Evolutionary conservation across 2,113 vertebrate genomes (phyloP).

Genomic region (Carlito syrichta): DNA sequence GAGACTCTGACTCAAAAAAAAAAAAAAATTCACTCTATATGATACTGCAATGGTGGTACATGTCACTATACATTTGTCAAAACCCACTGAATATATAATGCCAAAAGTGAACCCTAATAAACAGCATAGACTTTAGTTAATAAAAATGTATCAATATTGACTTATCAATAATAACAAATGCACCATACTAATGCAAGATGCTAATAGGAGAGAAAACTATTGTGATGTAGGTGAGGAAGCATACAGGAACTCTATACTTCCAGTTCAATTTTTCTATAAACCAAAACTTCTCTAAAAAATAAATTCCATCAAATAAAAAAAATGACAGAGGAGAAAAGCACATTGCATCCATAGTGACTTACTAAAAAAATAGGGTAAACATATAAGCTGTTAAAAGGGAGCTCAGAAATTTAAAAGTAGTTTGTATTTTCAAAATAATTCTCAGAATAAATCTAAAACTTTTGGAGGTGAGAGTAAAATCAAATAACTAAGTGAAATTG

Average conservation of each 20-base stretch:
- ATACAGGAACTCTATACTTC: not conserved
- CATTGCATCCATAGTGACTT: not conserved
- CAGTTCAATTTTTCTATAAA: not conserved
- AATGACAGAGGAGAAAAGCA: not conserved
- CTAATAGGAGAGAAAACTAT: not conserved
- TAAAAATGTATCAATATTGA: not conserved
- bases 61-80: not conserved
- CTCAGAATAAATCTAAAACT: not conserved
- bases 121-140: not conserved
- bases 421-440: not conserved
- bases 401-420: not conserved
- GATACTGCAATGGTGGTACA: not conserved
- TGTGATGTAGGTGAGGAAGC: fast-evolving
- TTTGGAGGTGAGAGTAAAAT: not conserved
- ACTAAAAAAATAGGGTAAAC: not conserved
- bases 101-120: not conserved
- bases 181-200: not conserved
- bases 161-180: not conserved
- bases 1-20: too few species aligned
- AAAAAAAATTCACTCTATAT: too few species aligned
- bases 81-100: not conserved
- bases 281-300: not conserved
- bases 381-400: not conserved
- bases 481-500: not conserved
- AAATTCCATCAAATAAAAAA: not conserved